Conservation (phyloP, 2,113 vertebrate species). For the Pedetes capensis region DNA sequence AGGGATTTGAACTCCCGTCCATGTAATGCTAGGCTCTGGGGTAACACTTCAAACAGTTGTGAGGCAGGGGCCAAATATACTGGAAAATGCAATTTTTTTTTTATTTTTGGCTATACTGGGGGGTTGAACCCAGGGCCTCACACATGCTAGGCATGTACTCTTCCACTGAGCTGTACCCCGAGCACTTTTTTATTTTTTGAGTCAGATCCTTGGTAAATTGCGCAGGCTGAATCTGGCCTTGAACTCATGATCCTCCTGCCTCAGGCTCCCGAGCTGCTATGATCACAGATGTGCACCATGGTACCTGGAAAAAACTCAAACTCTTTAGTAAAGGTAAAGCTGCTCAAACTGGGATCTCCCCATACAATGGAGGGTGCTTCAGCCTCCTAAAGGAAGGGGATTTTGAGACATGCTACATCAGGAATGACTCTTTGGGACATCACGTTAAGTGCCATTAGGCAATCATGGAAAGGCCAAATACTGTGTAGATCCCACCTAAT, state of each 20-base stretch:
- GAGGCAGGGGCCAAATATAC: no score
- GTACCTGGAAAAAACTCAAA: not conserved
- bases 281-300: no score
- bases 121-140: no score
- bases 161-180: no score
- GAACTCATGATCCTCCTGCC: no score
- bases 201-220: no score
- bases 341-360: not conserved
- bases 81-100: no score
- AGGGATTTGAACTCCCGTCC: not conserved
- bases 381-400: not conserved
- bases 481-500: not conserved
- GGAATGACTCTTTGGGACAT: not conserved
- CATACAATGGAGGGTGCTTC: not conserved
- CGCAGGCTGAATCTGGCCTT: no score
- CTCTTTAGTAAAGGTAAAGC: not conserved
- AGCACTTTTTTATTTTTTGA: no score
- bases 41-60: not conserved
- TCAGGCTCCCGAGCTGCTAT: no score
- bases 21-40: fast-evolving
- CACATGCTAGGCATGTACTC: no score
- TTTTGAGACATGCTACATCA: not conserved
- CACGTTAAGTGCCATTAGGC: not conserved
- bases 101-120: no score
- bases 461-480: not conserved